Percentiles rank a stretch among this genome's conserved stretches.
These are phyloP conservation scores for Acanthopagrus latus DNA, from an alignment of 2,797 vertebrate species.

Conservation along the genomic window DNA sequence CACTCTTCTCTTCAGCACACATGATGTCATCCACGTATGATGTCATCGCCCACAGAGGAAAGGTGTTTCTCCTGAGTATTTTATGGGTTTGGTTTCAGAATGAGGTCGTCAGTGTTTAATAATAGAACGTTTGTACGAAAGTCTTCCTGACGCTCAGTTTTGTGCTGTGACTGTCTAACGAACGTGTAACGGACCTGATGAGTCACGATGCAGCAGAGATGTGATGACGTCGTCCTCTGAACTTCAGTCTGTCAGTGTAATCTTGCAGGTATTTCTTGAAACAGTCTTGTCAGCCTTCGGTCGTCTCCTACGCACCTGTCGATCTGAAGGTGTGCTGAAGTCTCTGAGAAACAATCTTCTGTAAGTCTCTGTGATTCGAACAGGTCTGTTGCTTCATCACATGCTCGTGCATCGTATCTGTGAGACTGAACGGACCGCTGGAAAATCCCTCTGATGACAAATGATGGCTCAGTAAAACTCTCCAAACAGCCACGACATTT, in stretches of 20 bases:
- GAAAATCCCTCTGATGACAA: neutral
- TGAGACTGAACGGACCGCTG: neutral
- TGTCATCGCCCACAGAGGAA: constrained; percentile 8
- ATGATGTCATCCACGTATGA: constrained; percentile 49
- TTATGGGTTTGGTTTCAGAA: neutral
- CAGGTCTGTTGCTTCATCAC: neutral
- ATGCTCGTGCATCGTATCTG: neutral
- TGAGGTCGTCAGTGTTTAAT: neutral
- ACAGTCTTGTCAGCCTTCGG: too few relatives aligned
- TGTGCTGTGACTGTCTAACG: neutral
- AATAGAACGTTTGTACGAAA: neutral
- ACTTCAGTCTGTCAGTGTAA: neutral
- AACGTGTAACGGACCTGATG: neutral
- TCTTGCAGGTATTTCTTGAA: neutral
- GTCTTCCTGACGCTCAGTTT: neutral
- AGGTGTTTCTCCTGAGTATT: constrained; percentile 15
- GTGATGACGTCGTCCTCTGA: neutral
- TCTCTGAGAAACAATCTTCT: neutral
- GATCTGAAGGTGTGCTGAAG: too few relatives aligned
- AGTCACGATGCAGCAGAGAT: constrained; percentile 9
- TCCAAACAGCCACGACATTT: neutral
- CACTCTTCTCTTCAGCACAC: constrained; percentile 14
- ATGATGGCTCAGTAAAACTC: too few relatives aligned
- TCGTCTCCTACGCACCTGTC: too few relatives aligned
- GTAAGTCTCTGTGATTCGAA: constrained; percentile 9